Percentiles rank a stretch among this genome's conserved stretches.
Evolutionary conservation across 2,113 vertebrate genomes (phyloP).

Genomic region (Marcusenius ussheri): DNA sequence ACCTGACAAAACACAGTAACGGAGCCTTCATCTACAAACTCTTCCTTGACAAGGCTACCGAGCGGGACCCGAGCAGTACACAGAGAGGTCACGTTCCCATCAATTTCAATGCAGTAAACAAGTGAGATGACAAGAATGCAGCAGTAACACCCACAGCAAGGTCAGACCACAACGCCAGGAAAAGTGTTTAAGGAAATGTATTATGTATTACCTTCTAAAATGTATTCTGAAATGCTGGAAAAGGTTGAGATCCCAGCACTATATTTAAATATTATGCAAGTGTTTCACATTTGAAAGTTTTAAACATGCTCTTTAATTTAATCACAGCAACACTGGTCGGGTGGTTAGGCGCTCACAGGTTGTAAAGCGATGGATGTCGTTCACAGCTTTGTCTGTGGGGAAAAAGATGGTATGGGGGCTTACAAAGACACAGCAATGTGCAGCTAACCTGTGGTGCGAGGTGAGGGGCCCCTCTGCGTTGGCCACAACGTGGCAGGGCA

Average conservation of each 20-base stretch:
- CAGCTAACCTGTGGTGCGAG: background rate
- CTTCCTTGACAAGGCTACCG: background rate
- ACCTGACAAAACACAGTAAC: background rate
- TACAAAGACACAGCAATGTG: background rate
- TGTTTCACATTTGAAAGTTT: background rate
- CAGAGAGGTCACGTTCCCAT: background rate
- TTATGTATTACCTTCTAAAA: constrained; percentile 1
- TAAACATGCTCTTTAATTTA: background rate
- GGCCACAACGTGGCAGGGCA: background rate
- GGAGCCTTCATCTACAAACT: background rate
- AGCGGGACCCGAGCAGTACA: background rate
- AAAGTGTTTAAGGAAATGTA: background rate
- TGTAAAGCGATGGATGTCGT: background rate
- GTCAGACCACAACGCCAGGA: background rate
- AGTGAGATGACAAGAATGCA: background rate
- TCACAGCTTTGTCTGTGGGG: background rate
- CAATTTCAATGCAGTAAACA: background rate
- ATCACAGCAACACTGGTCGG: background rate
- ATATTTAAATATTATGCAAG: background rate
- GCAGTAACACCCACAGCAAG: background rate
- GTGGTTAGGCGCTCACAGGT: background rate
- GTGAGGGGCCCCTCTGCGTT: background rate
- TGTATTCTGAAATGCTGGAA: background rate
- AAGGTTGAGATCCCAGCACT: background rate
- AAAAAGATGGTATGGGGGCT: background rate